Percentiles rank a stretch among this genome's conserved stretches.
phyloP scores from a whole-genome alignment of 2,888 invertebrate species.

The Coleophora flavipennella region DNA sequence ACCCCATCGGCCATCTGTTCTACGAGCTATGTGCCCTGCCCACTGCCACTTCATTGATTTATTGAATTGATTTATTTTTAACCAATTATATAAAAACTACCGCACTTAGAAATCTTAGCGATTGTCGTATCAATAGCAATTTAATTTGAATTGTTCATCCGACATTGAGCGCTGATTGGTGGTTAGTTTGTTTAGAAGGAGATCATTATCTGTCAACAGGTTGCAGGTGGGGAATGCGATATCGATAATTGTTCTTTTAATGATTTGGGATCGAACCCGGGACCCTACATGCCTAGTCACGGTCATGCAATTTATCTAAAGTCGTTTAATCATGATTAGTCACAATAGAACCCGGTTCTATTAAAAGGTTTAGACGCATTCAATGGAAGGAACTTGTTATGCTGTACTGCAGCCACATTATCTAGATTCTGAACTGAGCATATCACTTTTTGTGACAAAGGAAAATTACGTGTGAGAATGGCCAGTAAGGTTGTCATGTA shows the following conservation, averaged over 20 bases:
- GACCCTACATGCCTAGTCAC: constrained; percentile 67
- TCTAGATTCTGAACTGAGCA: constrained; percentile 11
- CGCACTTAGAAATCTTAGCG: constrained; percentile 3
- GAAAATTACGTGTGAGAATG: no score
- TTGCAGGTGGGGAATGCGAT: constrained; percentile 68
- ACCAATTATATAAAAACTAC: no score
- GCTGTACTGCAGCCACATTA: constrained; percentile 14
- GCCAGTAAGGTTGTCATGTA: neutral
- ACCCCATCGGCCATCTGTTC: no score
- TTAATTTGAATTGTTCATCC: constrained; percentile 26
- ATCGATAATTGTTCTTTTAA: constrained; percentile 72
- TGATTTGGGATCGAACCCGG: constrained; percentile 61
- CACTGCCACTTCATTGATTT: no score
- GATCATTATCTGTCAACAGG: constrained; percentile 66
- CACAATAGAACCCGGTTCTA: constrained; percentile 65
- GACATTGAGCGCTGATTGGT: constrained; percentile 31
- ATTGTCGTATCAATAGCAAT: constrained; percentile 26
- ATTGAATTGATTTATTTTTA: no score
- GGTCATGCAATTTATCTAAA: constrained; percentile 72
- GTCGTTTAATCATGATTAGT: constrained; percentile 73
- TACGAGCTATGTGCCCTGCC: no score
- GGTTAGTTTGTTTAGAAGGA: constrained; percentile 58
- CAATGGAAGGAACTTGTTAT: constrained; percentile 45
- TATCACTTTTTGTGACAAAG: no score
- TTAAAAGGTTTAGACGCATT: constrained; percentile 57